These are phyloP conservation scores for Arizona elegans DNA, from an alignment of 2,113 vertebrate species.

Conservation along the genomic window DNA sequence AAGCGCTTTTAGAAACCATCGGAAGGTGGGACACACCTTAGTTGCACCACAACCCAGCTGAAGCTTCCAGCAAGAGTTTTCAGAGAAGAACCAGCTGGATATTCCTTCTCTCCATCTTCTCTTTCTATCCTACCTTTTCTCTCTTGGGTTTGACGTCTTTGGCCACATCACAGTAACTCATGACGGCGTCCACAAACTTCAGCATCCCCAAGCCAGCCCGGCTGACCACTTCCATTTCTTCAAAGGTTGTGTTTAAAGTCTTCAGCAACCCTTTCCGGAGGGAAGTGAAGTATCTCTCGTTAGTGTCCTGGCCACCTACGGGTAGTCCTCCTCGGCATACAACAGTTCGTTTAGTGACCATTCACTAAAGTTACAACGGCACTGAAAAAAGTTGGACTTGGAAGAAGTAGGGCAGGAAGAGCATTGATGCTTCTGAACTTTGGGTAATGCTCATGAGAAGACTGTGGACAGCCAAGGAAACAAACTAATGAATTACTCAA, in stretches of 20 bases:
- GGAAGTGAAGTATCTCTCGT: not conserved
- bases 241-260: constrained; percentile 81
- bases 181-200: constrained; percentile 91
- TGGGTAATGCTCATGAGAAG: not conserved
- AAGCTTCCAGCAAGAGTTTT: not conserved
- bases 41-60: not conserved
- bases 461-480: not conserved
- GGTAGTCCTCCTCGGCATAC: too few species aligned
- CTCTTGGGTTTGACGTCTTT: constrained; percentile 90
- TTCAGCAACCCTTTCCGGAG: constrained; percentile 79
- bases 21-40: not conserved
- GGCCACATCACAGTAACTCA: constrained; percentile 90
- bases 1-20: not conserved
- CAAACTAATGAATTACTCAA: not conserved
- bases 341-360: too few species aligned
- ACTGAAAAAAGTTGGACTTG: not conserved
- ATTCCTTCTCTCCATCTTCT: not conserved
- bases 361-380: too few species aligned
- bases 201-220: constrained; percentile 93
- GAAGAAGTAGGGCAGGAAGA: not conserved
- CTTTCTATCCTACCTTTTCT: constrained; percentile 79
- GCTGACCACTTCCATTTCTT: constrained; percentile 92
- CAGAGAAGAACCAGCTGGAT: not conserved
- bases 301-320: not conserved
- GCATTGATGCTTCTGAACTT: not conserved